A percentile compares a stretch with the other conserved stretches of the same genome.
Conservation (phyloP, 2,888 invertebrate species). For the Ephialtes manifestator region DNA sequence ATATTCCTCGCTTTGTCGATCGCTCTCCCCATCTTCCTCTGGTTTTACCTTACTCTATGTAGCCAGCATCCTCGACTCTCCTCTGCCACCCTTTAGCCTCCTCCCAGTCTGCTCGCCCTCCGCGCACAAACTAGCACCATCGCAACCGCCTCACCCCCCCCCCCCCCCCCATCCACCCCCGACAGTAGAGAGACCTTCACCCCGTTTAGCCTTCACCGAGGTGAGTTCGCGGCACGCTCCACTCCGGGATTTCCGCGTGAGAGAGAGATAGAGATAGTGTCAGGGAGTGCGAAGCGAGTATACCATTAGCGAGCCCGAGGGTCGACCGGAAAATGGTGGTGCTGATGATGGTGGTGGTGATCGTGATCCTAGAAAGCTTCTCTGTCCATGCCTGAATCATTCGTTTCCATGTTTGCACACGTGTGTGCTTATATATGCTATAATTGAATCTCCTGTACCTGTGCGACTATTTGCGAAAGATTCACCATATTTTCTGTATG, state of each 20-base stretch:
- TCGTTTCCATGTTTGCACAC: constrained; percentile 1
- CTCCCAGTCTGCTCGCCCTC: constrained; percentile 43
- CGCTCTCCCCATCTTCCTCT: constrained; percentile 56
- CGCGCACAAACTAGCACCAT: constrained; percentile 61
- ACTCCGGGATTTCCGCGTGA: constrained; percentile 80
- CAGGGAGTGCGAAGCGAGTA: constrained; percentile 55
- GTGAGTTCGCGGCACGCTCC: constrained; percentile 79
- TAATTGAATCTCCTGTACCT: constrained; percentile 21
- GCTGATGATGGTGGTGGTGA: constrained; percentile 9
- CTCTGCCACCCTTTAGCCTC: constrained; percentile 32
- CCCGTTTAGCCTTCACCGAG: constrained; percentile 86
- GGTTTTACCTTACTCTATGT: constrained; percentile 11
- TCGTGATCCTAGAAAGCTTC: constrained; percentile 47
- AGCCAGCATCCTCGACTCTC: constrained; percentile 15
- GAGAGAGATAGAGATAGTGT: constrained; percentile 16
- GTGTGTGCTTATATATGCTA: constrained; percentile 13
- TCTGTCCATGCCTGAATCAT: neutral
- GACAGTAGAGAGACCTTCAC: constrained; percentile 84
- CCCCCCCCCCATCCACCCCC: constrained; percentile 51
- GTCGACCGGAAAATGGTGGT: constrained; percentile 64
- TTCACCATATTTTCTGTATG: neutral
- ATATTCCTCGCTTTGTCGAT: neutral
- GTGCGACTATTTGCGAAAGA: neutral
- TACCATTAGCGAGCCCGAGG: constrained; percentile 66
- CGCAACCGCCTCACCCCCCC: constrained; percentile 42